Evolutionary conservation across 2,797 vertebrate species (phyloP).

Genomic region (Helostoma temminkii): DNA sequence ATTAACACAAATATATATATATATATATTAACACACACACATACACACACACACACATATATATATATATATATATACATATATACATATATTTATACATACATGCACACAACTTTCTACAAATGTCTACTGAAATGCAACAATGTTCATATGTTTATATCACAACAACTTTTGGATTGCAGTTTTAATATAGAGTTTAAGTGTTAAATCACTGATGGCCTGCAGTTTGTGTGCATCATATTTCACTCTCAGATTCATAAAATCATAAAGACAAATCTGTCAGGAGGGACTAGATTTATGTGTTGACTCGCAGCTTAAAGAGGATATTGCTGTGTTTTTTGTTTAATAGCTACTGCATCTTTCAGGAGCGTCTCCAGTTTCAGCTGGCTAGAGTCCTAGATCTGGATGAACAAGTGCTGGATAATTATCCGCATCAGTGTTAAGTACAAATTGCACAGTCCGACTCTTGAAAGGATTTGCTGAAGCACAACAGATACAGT

Average conservation of each 20-base stretch:
- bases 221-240: neutral
- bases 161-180: too few relatives aligned
- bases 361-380: conserved; percentile 81
- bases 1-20: neutral
- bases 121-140: neutral
- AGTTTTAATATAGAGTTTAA: neutral
- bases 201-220: neutral
- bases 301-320: conserved; percentile 75
- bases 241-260: conserved; percentile 26
- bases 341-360: conserved; percentile 86
- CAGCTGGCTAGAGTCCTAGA: conserved; percentile 80
- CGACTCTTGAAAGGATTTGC: conserved; percentile 72
- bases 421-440: conserved; percentile 83
- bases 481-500: conserved; percentile 74
- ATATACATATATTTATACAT: too few relatives aligned
- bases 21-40: too few relatives aligned
- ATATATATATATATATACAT: too few relatives aligned
- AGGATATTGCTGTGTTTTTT: conserved; percentile 76
- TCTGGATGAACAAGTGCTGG: conserved; percentile 68
- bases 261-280: conserved; percentile 35
- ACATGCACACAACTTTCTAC: neutral
- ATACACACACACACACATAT: too few relatives aligned
- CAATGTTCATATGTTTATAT: neutral
- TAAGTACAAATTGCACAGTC: conserved; percentile 85
- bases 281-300: conserved; percentile 37